These are phyloP conservation scores for Polia nebulosa DNA, from an alignment of 2,888 invertebrate genomes.

Conservation along the genomic window DNA sequence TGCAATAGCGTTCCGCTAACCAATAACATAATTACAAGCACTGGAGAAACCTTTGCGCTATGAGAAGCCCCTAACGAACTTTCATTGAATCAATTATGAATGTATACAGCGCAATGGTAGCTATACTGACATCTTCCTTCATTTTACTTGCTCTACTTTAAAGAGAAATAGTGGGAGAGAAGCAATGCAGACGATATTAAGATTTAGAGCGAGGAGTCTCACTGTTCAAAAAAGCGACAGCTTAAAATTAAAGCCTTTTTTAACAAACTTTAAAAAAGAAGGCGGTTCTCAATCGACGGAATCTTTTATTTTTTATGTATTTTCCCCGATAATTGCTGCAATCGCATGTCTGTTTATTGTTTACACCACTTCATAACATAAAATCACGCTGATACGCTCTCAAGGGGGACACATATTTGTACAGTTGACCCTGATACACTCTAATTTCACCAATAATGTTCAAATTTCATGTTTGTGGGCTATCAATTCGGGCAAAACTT, in stretches of 20 bases:
- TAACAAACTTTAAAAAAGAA: too few species aligned
- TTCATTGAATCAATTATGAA: conserved; percentile 20
- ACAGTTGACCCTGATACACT: too few species aligned
- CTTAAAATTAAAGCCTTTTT: background rate
- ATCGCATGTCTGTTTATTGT: too few species aligned
- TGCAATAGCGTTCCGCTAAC: background rate
- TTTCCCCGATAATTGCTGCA: too few species aligned
- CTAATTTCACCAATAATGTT: too few species aligned
- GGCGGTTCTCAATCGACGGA: too few species aligned
- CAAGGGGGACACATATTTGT: too few species aligned
- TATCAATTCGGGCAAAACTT: too few species aligned
- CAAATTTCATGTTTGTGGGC: too few species aligned
- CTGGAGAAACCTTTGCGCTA: conserved; percentile 5
- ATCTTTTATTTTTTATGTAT: too few species aligned
- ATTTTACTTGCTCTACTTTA: background rate
- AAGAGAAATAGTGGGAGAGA: background rate
- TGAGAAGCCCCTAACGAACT: conserved; percentile 21
- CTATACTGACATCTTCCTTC: background rate
- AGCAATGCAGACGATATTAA: background rate
- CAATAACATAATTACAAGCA: conserved; percentile 8
- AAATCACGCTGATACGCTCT: too few species aligned
- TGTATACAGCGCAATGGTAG: background rate
- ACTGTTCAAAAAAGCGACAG: background rate
- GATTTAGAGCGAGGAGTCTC: background rate
- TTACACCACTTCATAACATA: too few species aligned